Percentiles rank a stretch among this genome's conserved stretches.
Conservation (phyloP, 2,113 vertebrate genomes). For the Corythaeola cristata region DNA sequence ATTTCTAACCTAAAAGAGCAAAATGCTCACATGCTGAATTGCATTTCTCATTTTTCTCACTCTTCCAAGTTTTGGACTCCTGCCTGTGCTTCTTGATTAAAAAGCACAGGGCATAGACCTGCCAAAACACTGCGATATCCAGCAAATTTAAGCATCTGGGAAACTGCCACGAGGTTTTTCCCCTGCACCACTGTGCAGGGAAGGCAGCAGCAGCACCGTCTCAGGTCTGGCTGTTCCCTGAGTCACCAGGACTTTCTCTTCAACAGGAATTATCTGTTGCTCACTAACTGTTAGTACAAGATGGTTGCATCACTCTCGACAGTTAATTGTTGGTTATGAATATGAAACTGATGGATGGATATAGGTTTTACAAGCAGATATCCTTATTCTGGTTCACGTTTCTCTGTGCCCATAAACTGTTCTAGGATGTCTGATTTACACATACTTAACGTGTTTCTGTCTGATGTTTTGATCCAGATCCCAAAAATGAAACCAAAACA, state of each 20-base stretch:
- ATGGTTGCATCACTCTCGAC: too few relatives aligned
- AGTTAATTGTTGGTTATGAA: background rate
- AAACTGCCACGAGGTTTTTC: background rate
- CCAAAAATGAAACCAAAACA: background rate
- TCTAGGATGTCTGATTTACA: background rate
- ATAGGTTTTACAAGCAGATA: background rate
- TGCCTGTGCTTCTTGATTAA: background rate
- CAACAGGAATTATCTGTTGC: background rate
- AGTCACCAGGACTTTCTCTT: background rate
- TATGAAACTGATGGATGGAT: too few relatives aligned
- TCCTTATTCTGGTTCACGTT: background rate
- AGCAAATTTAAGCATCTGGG: background rate
- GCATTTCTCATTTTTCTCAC: background rate
- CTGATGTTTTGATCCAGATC: background rate
- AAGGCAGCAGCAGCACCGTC: background rate
- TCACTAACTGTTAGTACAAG: background rate
- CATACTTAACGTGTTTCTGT: fast-evolving
- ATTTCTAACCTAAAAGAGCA: background rate
- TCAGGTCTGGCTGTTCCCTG: background rate
- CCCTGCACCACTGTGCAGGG: fast-evolving
- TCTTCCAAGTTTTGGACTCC: background rate
- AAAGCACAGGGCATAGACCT: background rate
- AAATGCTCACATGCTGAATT: background rate
- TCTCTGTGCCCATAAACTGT: background rate
- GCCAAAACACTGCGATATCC: too few relatives aligned